These are phyloP conservation scores for Eriocheir sinensis DNA, from an alignment of 1,140 invertebrate species.

Conservation along the genomic window DNA sequence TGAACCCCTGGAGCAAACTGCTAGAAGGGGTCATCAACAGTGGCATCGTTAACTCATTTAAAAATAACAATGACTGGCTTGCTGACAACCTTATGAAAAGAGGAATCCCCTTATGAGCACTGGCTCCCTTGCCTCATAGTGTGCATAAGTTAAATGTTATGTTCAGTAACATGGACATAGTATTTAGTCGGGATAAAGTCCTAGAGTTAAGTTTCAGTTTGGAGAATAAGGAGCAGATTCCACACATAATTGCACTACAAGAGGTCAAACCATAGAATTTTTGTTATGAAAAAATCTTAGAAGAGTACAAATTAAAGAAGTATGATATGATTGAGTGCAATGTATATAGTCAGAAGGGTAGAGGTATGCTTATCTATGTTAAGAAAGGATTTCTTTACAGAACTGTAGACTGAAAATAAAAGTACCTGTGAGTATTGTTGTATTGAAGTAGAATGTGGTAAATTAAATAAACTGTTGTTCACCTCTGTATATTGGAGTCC, in stretches of 20 bases:
- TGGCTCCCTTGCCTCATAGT: no score
- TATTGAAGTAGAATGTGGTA: neutral
- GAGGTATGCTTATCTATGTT: constrained; percentile 39
- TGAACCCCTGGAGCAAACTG: no score
- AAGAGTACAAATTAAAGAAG: constrained; percentile 41
- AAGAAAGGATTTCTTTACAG: constrained; percentile 1
- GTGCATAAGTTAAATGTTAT: constrained; percentile 26
- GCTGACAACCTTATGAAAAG: no score
- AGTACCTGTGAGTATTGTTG: constrained; percentile 35
- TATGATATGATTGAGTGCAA: constrained; percentile 29
- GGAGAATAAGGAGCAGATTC: constrained; percentile 26
- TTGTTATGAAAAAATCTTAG: constrained; percentile 12
- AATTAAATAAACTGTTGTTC: neutral
- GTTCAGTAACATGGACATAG: constrained; percentile 26
- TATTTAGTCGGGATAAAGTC: constrained; percentile 6
- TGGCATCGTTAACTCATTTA: no score
- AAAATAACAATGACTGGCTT: no score
- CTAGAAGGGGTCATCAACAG: no score
- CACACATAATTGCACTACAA: constrained; percentile 33
- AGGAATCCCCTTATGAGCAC: no score
- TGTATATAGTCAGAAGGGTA: constrained; percentile 18
- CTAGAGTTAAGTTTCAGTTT: constrained; percentile 32
- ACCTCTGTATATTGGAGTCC: constrained; percentile 43
- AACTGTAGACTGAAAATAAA: constrained; percentile 27
- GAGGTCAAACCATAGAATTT: constrained; percentile 35